Percentiles rank a stretch among this genome's conserved stretches.
Conservation (phyloP, 2,888 invertebrate genomes). For the Sipunculus nudus region DNA sequence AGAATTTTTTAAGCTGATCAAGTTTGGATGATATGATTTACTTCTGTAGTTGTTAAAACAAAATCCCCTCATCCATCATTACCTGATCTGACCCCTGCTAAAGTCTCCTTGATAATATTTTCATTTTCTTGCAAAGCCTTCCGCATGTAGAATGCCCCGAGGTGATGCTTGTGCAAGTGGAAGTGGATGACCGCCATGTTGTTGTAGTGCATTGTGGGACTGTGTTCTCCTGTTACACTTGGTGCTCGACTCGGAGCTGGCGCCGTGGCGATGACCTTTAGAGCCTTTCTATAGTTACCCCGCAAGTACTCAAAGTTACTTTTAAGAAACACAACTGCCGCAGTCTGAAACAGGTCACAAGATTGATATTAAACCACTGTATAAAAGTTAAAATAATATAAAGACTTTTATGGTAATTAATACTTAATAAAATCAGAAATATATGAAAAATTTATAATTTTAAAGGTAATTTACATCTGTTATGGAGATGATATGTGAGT, state of each 20-base stretch:
- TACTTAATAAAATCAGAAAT: no score
- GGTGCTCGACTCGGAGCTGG: conserved; percentile 39
- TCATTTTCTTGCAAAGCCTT: conserved; percentile 82
- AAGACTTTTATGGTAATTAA: neutral
- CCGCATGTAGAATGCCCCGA: conserved; percentile 82
- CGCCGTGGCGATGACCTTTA: conserved; percentile 70
- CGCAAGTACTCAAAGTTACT: conserved; percentile 75
- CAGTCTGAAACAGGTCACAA: conserved; percentile 54
- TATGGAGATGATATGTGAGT: no score
- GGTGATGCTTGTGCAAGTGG: conserved; percentile 81
- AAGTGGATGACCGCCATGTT: conserved; percentile 82
- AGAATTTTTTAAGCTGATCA: no score
- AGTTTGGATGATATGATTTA: no score
- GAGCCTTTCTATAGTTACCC: conserved; percentile 74
- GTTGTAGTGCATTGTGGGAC: conserved; percentile 77
- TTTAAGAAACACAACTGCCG: conserved; percentile 72
- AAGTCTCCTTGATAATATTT: no score
- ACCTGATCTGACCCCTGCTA: no score
- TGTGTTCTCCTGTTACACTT: conserved; percentile 72
- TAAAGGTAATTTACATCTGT: no score
- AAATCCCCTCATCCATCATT: no score
- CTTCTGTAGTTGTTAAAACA: no score
- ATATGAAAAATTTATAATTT: no score
- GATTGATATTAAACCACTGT: no score
- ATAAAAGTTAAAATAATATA: neutral